Evolutionary conservation across 2,113 vertebrate genomes (phyloP).

Genomic region (Gasterosteus nipponicus): DNA sequence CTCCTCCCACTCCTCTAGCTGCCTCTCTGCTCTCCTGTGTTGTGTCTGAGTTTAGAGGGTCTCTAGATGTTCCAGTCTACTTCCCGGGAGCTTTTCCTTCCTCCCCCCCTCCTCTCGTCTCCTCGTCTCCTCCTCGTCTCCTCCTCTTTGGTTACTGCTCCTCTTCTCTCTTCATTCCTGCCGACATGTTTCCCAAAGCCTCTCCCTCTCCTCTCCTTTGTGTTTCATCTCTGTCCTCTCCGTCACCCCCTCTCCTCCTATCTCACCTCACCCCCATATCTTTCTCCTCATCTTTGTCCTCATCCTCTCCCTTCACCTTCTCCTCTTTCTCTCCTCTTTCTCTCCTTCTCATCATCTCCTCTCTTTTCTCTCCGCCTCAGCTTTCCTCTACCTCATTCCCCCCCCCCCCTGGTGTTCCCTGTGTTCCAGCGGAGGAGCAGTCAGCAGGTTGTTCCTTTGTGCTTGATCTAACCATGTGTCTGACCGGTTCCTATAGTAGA

Average conservation of each 20-base stretch:
- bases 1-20: slow-evolving; percentile 70
- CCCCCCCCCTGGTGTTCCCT: slow-evolving; percentile 79
- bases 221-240: slow-evolving; percentile 54
- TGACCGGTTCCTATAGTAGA: slow-evolving; percentile 96
- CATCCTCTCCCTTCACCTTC: background rate
- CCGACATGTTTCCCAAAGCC: background rate
- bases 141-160: background rate
- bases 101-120: background rate
- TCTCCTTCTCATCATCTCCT: background rate
- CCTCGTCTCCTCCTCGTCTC: background rate
- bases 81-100: slow-evolving; percentile 12
- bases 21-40: slow-evolving; percentile 42
- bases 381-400: slow-evolving; percentile 77
- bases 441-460: slow-evolving; percentile 99
- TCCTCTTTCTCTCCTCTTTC: slow-evolving; percentile 41
- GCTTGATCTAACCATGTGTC: slow-evolving; percentile 99
- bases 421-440: slow-evolving; percentile 93
- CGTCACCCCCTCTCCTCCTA: slow-evolving; percentile 56
- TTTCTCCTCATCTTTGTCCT: background rate
- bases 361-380: background rate
- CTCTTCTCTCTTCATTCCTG: background rate
- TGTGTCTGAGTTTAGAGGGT: slow-evolving; percentile 43
- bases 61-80: slow-evolving; percentile 51
- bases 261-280: slow-evolving; percentile 48
- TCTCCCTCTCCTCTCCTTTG: slow-evolving; percentile 5